Conservation (phyloP, 64 coral and sea anemone genomes). For the Pocillopora damicornis region DNA sequence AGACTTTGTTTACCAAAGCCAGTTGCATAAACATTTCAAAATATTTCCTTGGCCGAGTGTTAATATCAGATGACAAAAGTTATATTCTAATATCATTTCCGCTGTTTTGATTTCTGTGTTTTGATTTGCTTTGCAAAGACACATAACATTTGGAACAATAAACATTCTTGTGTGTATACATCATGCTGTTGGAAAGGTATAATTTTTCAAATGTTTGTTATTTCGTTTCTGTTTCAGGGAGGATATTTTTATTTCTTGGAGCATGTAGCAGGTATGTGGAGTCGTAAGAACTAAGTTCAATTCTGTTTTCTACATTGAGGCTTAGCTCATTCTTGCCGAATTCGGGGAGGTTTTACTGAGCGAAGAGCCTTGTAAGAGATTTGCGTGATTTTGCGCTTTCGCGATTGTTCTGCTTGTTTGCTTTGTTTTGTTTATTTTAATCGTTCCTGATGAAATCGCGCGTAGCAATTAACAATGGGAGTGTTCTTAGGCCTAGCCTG, state of each 20-base stretch:
- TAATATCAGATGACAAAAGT: background rate
- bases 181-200: background rate
- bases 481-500: too few relatives aligned
- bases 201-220: background rate
- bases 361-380: too few relatives aligned
- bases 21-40: background rate
- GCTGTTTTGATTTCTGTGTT: background rate
- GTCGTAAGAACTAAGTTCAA: background rate
- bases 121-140: background rate
- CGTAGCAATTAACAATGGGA: too few relatives aligned
- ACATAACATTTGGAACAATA: background rate
- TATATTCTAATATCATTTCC: slow-evolving; percentile 26
- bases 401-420: too few relatives aligned
- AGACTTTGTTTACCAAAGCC: background rate
- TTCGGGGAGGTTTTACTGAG: too few relatives aligned
- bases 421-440: too few relatives aligned
- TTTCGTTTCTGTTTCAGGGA: slow-evolving; percentile 51
- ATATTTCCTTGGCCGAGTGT: background rate
- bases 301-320: background rate
- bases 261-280: slow-evolving; percentile 79
- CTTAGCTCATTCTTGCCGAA: too few relatives aligned
- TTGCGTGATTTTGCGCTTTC: too few relatives aligned
- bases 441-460: too few relatives aligned
- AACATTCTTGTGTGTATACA: background rate
- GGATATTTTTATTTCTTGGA: slow-evolving; percentile 87